Base-by-base conservation (phyloP, 2,888 invertebrate species). In the Nineta flava region DNA sequence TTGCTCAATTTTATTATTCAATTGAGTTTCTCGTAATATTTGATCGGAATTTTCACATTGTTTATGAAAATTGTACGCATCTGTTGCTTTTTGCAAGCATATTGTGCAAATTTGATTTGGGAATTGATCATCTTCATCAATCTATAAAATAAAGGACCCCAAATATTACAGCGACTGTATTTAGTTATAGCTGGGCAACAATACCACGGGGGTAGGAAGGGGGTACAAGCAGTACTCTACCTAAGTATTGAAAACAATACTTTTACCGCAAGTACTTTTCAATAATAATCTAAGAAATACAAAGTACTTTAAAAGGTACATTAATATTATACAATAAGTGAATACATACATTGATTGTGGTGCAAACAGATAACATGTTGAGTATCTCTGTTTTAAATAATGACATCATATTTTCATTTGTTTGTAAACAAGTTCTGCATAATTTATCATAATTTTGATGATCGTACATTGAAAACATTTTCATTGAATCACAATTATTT, bases 51-150 rank as follows among this genome's bases (percentile, higher is more conserved):
- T 41, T 41, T 41, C 48, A 21, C 48, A 48, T 19, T 21, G 13
- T 48, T 40, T 16, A 12, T 48, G 19, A 48, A 48, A 48, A n/a
- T 48, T 41, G 15, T 41, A 48, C 9, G 41, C 38, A 19, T 40
- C 17, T 12, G 13, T 21, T 26, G 26, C 40, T 48, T 35, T 19
- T 40, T 48, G 17, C 19, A 17, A 40, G 26, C 48, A 48, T 9
- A 34, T 15, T 26, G n/a, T 10, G 41, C 48, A 48, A n/a, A 48
- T 48, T 26, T 19, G 34, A 32, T 40, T 19, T 15, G 48, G 48
- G n/a, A 41, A 40, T 6, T 41, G 26, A 21, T 48, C 40, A 15
- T 38, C 12, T 38, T n/a, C 38, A 4, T 38, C 12, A 38, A 38
- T 38, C 38, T 38, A 38, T 12, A 13, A 13, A 32, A 38, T 4